phyloP scores from a whole-genome alignment of 2,113 vertebrate genomes.

The Tinamus guttatus region DNA sequence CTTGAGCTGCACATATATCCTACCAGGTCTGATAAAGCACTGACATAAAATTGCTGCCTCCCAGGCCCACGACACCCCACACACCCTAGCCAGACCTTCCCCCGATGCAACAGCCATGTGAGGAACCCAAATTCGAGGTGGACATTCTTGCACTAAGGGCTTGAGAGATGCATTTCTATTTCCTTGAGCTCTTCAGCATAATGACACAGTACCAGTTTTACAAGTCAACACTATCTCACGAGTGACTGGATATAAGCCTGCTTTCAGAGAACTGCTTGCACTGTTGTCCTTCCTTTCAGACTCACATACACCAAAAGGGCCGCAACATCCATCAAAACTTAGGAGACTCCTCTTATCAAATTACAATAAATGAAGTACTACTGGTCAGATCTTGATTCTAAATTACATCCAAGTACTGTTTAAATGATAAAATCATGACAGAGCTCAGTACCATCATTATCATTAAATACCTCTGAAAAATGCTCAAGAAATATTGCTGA shows the following conservation, averaged over 20 bases:
- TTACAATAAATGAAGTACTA: neutral
- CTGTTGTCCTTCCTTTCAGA: neutral
- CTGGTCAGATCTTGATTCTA: conserved; percentile 1
- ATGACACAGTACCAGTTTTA: neutral
- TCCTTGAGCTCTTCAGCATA: neutral
- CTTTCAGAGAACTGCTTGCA: neutral
- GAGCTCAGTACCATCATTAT: neutral
- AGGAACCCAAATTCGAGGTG: fast-evolving
- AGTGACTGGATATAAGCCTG: neutral
- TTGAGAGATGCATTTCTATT: neutral
- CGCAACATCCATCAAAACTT: neutral
- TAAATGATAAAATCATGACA: neutral
- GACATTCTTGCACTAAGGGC: neutral
- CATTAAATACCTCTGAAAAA: neutral
- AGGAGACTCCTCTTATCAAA: neutral
- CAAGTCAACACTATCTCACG: neutral
- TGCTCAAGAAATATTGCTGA: fast-evolving
- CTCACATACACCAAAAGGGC: neutral
- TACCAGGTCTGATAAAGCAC: neutral
- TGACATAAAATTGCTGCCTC: neutral
- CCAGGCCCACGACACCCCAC: fast-evolving
- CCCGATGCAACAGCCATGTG: neutral
- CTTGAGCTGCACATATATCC: neutral
- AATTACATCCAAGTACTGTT: neutral
- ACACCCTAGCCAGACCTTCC: neutral